Evolutionary conservation across 2,113 vertebrate genomes (phyloP).

Genomic region (Muntiacus muntjak): DNA sequence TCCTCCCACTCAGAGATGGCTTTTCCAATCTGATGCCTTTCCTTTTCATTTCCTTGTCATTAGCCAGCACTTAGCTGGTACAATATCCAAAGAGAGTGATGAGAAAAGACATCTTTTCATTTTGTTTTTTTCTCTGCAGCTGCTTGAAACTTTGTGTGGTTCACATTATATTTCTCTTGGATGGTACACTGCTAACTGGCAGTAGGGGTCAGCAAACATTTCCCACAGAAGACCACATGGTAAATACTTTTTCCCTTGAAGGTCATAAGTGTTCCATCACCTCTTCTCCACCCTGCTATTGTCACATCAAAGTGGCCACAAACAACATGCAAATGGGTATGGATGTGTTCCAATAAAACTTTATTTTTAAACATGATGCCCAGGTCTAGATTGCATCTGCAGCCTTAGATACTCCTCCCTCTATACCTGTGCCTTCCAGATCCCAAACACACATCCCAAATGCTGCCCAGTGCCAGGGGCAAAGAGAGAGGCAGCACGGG

Average conservation of each 20-base stretch:
- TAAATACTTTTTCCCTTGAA: not conserved
- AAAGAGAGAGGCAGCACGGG: rapidly evolving
- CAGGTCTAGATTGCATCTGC: not conserved
- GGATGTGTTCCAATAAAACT: not conserved
- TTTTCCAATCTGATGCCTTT: not conserved
- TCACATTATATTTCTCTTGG: not conserved
- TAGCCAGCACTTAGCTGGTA: too few species aligned
- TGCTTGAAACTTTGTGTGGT: not conserved
- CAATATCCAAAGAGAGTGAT: rapidly evolving
- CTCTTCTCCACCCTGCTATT: not conserved
- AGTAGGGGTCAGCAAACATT: not conserved
- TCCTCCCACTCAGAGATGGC: not conserved
- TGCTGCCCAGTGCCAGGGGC: not conserved
- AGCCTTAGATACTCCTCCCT: not conserved
- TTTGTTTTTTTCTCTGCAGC: not conserved
- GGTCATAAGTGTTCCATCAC: not conserved
- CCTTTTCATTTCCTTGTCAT: not conserved
- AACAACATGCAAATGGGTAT: not conserved
- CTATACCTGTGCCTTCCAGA: not conserved
- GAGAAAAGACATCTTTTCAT: not conserved
- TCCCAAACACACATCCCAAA: not conserved
- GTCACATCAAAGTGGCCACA: not conserved
- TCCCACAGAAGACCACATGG: not conserved
- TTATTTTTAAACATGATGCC: not conserved
- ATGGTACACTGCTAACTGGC: not conserved